Base-by-base conservation (phyloP, 1,140 invertebrate genomes). In the Alviniconcha marisindica region DNA sequence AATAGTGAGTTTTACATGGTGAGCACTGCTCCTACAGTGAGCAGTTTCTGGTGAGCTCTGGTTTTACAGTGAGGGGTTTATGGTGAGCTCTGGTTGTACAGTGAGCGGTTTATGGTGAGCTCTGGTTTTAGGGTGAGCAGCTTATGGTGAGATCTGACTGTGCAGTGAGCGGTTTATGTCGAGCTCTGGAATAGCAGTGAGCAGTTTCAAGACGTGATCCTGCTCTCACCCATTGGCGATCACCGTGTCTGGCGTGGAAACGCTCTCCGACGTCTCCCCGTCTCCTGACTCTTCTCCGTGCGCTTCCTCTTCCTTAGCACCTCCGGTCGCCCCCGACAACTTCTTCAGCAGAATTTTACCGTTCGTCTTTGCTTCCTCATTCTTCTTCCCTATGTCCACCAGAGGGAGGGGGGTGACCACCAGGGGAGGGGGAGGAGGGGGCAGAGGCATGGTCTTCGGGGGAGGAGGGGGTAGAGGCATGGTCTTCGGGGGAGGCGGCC, bases 211-310 rank as follows among this genome's bases (percentile, higher is more conserved):
- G n/a, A n/a, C n/a, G n/a, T 48, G 44, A 48, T 48, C 44, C 44
- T 48, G 7, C 42, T 74, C 71, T 74, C 71, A 74, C 71, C 71
- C 71, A 5, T 15, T 77, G 69, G 82, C 44, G 14, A 83, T 81
- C 24, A 89, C 87, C 33, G 84, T 88, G 40, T 88, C 87, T 54
- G 85, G 85, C 40, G 86, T 89, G 40, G 85, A 90, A 3, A 84
- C 71, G 77, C 84, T 87, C n/a, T 81, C 82, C 63, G 76, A 83
- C 7, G 78, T 85, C 76, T 78, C 81, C 69, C 81, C 79, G 79
- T 84, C 78, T 73, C 44, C 73, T n/a, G 74, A 42, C 18, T 83
- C 51, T 82, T 63, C 42, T 74, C 42, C 40, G 21, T 12, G 10
- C 14, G 24, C 71, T 12, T 42, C 38, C 4, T 24, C n/a, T 40